Base-by-base conservation (phyloP, 2,113 vertebrate species). In the Podiceps cristatus region DNA sequence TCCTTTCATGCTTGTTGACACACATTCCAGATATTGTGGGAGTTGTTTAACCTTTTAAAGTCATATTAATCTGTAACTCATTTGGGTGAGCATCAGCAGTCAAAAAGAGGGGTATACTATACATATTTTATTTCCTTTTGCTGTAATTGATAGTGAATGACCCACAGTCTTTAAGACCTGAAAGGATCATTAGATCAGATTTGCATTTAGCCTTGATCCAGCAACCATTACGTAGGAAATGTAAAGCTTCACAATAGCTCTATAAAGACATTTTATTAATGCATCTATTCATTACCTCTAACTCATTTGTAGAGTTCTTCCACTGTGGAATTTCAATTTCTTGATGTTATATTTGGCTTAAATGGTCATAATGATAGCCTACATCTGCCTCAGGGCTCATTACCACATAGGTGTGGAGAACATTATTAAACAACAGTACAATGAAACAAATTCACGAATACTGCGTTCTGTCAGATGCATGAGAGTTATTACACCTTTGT, bases 21-120 rank as follows among this genome's bases (percentile, higher is more conserved):
- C 92, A 90, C 24, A 40, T 62, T 50, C 45, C 59, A 93, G 75
- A 56, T 80, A 58, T 42, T 88, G n/a, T 25, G 17, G 71, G n/a
- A 92, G 44, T 47, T 94, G 50, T 86, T 92, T 66, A 73, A 89
- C 59, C 72, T 96, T 87, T 74, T 44, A 71, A 89, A 63, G 23
- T 12, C 35, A 24, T 42, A 55, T 28, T 88, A 63, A 71, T n/a
- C 68, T 67, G 8, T 42, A 80, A 89, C 73, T 74, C 63, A 45
- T 88, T 71, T 0, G 3, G 37, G 28, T 47, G 17, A 79, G 37
- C 50, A 89, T 42, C 58, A 62, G 35, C 40, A 63, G 53, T 52
- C 33, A 92, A 49, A 62, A 50, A 73, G 33, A 93, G 40, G 6
- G 7, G 2, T 29, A 40, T 24, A 18, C 13, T 59, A 42, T 2